Conservation (phyloP, 2,113 vertebrate genomes). For the Trematomus loennbergii region DNA sequence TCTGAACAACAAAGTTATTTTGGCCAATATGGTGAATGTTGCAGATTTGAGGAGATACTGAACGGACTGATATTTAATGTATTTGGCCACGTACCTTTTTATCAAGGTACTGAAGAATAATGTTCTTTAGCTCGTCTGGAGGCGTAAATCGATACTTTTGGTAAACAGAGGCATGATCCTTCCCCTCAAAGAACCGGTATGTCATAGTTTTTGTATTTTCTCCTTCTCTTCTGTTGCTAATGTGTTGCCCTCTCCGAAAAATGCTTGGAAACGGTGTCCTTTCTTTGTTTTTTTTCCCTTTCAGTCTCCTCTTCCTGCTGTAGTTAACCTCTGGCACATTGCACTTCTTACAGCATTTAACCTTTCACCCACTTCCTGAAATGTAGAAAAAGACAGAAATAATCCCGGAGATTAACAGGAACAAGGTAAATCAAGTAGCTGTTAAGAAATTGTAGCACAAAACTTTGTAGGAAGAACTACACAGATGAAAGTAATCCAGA, state of each 20-base stretch:
- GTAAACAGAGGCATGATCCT: conserved; percentile 83
- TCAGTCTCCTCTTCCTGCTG: not conserved
- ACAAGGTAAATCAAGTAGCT: not conserved
- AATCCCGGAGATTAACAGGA: not conserved
- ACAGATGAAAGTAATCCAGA: not conserved
- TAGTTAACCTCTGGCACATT: not conserved
- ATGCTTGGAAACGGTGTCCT: not conserved
- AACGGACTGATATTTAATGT: not conserved
- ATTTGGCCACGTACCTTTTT: conserved; percentile 77
- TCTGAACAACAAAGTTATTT: conserved; percentile 53
- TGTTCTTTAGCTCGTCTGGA: conserved; percentile 73
- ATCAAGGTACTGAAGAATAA: conserved; percentile 83
- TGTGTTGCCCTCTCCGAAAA: not conserved
- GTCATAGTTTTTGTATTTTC: conserved; percentile 73
- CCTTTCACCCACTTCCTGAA: not conserved
- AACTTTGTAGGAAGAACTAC: not conserved
- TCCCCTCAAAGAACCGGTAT: conserved; percentile 84
- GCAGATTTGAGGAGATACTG: not conserved
- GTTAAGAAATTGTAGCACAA: too few species aligned
- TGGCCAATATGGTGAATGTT: not conserved
- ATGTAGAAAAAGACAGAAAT: not conserved
- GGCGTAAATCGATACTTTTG: conserved; percentile 84
- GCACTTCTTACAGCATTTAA: not conserved
- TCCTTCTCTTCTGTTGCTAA: not conserved
- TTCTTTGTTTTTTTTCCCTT: not conserved